Evolutionary conservation across 2,113 vertebrate genomes (phyloP).

Genomic region (Chaetura pelagica): DNA sequence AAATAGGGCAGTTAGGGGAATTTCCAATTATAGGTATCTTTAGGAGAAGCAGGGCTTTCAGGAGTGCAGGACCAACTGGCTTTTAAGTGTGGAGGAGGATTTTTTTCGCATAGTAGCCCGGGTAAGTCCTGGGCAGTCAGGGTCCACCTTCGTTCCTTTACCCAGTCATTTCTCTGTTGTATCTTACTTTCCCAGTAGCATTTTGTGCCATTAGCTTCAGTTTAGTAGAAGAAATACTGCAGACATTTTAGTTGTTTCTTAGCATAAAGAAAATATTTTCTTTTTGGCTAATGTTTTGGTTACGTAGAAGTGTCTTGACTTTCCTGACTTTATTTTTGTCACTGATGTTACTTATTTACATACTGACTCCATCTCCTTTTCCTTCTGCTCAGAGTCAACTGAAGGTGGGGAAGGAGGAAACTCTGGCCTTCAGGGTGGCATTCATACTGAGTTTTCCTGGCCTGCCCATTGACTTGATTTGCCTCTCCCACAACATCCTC

Average conservation of each 20-base stretch:
- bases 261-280: not conserved
- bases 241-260: not conserved
- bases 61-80: not conserved
- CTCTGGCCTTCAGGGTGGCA: not conserved
- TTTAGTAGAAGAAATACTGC: not conserved
- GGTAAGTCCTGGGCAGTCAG: fast-evolving
- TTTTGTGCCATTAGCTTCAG: not conserved
- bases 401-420: not conserved
- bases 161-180: fast-evolving
- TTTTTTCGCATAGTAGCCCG: not conserved
- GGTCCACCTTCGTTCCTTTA: not conserved
- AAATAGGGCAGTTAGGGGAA: not conserved
- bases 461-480: not conserved
- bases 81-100: not conserved
- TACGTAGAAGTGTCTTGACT: not conserved
- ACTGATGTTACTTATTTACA: not conserved
- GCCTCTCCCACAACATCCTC: not conserved
- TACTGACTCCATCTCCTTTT: not conserved
- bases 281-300: not conserved
- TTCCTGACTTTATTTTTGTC: not conserved
- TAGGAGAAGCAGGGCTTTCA: not conserved
- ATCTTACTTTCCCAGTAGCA: not conserved
- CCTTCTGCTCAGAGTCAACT: not conserved
- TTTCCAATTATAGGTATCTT: not conserved
- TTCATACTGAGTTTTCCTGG: not conserved